Conservation (phyloP, 2,888 invertebrate genomes). For the Dolichopus griseipennis region DNA sequence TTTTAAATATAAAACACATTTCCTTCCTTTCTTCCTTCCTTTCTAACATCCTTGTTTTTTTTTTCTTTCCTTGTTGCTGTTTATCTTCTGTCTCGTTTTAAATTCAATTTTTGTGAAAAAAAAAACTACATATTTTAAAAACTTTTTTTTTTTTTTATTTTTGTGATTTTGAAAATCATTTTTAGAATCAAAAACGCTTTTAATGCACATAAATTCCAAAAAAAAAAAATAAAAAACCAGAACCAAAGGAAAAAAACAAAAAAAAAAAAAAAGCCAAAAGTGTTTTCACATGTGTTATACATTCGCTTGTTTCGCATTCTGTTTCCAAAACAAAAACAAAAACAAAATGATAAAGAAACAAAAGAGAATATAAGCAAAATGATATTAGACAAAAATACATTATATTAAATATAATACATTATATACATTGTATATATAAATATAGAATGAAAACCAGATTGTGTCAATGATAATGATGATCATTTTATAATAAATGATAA, state of each 20-base stretch:
- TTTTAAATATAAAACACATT: background rate
- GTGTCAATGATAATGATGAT: no score
- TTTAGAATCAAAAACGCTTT: background rate
- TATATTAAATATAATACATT: no score
- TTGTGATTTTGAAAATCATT: no score
- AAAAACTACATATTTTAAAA: no score
- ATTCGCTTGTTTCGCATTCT: background rate
- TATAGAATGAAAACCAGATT: no score
- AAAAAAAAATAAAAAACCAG: background rate
- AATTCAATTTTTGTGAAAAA: background rate
- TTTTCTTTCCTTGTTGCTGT: background rate
- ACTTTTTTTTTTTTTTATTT: background rate
- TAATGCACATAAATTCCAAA: background rate
- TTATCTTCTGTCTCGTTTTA: background rate
- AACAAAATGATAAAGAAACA: no score
- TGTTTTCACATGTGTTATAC: background rate
- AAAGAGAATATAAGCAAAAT: no score
- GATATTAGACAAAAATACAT: no score
- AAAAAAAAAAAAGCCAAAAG: background rate
- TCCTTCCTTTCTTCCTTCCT: slow-evolving; percentile 1
- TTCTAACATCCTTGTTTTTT: background rate
- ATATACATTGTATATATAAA: no score
- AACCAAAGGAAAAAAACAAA: background rate
- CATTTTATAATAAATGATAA: no score
- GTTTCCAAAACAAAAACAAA: background rate